phyloP scores from a whole-genome alignment of 2,888 invertebrate genomes.

The Cheilosia pagana region DNA sequence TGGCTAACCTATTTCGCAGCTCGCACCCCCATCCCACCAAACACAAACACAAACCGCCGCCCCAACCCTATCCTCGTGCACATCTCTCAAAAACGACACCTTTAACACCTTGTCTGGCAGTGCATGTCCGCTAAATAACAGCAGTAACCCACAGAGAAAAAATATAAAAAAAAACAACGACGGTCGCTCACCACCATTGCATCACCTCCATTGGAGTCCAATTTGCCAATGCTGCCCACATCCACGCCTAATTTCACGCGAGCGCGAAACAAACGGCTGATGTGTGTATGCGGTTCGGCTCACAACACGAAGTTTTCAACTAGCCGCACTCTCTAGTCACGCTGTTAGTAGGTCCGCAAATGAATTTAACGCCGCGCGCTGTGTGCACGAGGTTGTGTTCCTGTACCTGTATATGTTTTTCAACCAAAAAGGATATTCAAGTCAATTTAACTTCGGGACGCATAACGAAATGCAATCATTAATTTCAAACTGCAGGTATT shows the following conservation, averaged over 20 bases:
- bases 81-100: slow-evolving; percentile 14
- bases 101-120: slow-evolving; percentile 39
- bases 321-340: slow-evolving; percentile 7
- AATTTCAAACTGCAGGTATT: slow-evolving; percentile 74
- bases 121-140: slow-evolving; percentile 53
- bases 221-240: slow-evolving; percentile 50
- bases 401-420: not conserved
- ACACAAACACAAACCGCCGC: slow-evolving; percentile 34
- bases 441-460: slow-evolving; percentile 70
- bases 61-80: not conserved
- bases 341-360: slow-evolving; percentile 47
- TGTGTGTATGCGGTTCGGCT: slow-evolving; percentile 34
- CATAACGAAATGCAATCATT: slow-evolving; percentile 73
- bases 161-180: not conserved
- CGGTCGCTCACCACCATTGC: slow-evolving; percentile 27
- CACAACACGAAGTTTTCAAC: slow-evolving; percentile 15
- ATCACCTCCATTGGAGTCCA: slow-evolving; percentile 27
- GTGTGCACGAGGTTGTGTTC: not conserved
- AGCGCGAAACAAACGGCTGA: slow-evolving; percentile 28
- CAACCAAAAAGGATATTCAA: slow-evolving; percentile 66
- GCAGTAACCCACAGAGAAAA: slow-evolving; percentile 33
- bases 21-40: not conserved
- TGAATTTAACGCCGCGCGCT: slow-evolving; percentile 51
- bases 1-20: not conserved
- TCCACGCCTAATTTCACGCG: slow-evolving; percentile 61